Base-by-base conservation (phyloP, 2,888 invertebrate species). In the Melipona beecheii region DNA sequence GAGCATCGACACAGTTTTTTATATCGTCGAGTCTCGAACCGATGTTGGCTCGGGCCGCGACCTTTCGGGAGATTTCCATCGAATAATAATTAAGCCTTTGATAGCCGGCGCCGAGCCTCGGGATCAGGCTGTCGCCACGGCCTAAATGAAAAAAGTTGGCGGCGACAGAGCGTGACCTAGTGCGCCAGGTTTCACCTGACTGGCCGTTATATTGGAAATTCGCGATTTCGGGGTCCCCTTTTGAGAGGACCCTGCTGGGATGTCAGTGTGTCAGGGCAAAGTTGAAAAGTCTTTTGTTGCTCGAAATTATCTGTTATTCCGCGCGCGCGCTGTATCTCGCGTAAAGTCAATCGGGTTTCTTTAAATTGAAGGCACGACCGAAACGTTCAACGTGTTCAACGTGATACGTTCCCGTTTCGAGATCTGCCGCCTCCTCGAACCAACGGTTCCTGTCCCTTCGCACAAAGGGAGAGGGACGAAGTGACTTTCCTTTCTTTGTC, bases 141-240 rank as follows among this genome's bases (percentile, higher is more conserved):
- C 62, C 62, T 56, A 83, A 83, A 83, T 83, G 83, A 83, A 83
- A 83, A 83, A 83, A 83, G 83, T 83, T 83, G 58, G 21, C n/a
- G 27, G 60, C 58, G 27, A 58, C 49, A 54, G 60, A 82, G 60
- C 70, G 60, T 81, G 82, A 82, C 82, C 82, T 70, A 82, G 81
- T 82, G 82, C 64, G 68, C 43, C 43, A 64, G 64, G 58, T 65
- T 27, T 56, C 43, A 19, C 24, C 43, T 56, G 74, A 70, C 73
- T 58, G 56, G 21, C 24, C 64, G 82, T 69, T 43, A 75, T 82
- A 82, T 82, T 65, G 82, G n/a, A 27, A 66, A 75, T 11, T 43
- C 65, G 49, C 64, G 64, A 80, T 80, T 65, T 60, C 36, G n/a
- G 52, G 27, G n/a, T 49, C 68, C 43, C 43, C 50, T 54, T 54